Evolutionary conservation across 2,888 invertebrate species (phyloP).

Genomic region (Tipula vernalis): DNA sequence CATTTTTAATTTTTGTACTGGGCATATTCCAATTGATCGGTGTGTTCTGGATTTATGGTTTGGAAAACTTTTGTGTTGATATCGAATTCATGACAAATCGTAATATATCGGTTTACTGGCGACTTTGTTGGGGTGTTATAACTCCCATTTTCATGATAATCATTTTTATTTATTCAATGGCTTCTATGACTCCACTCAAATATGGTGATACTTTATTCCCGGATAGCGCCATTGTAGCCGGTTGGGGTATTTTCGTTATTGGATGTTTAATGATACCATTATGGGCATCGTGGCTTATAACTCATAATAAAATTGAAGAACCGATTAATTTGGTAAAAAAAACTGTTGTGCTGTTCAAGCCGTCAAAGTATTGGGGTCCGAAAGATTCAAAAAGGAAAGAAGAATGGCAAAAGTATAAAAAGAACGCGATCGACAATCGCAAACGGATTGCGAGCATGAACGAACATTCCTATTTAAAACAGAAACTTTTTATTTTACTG

Average conservation of each 20-base stretch:
- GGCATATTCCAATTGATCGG: conserved; percentile 43
- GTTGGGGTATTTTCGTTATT: conserved; percentile 40
- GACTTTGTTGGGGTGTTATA: conserved; percentile 60
- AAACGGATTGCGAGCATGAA: conserved; percentile 20
- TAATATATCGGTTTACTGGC: conserved; percentile 57
- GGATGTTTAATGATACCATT: conserved; percentile 40
- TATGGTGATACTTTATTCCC: conserved; percentile 49
- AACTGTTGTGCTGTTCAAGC: conserved; percentile 38
- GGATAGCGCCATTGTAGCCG: conserved; percentile 40
- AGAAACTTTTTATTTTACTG: conserved; percentile 25
- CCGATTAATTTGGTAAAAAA: conserved; percentile 21
- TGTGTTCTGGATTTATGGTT: conserved; percentile 47
- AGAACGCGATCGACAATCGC: conserved; percentile 35
- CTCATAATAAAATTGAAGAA: conserved; percentile 21
- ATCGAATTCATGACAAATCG: conserved; percentile 64
- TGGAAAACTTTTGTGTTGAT: conserved; percentile 52
- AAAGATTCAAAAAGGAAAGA: conserved; percentile 37
- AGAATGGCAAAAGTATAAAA: conserved; percentile 47
- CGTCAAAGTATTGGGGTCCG: conserved; percentile 51
- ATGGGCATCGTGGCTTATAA: conserved; percentile 34
- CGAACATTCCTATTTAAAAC: conserved; percentile 25
- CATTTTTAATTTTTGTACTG: conserved; percentile 44
- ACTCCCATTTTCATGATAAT: conserved; percentile 54
- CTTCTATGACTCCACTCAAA: conserved; percentile 41
- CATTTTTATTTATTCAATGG: conserved; percentile 57